Percentiles rank a stretch among this genome's conserved stretches.
Evolutionary conservation across 2,113 vertebrate species (phyloP).

Genomic region (Erythrolamprus reginae): DNA sequence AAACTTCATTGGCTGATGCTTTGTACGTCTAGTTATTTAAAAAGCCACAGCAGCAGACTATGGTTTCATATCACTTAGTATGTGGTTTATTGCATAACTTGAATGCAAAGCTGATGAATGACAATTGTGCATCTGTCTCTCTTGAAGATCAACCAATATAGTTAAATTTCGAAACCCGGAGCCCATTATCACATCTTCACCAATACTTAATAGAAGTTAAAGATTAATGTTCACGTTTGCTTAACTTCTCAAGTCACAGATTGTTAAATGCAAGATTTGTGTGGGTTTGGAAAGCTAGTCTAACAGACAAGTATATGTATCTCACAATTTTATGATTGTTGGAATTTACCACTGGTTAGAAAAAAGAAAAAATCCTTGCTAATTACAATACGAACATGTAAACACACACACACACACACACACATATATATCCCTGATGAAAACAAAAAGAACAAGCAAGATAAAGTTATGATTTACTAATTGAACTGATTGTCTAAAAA

Average conservation of each 20-base stretch:
- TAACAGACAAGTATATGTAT: conserved; percentile 24
- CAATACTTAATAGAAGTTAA: background rate
- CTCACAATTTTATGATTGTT: too few species aligned
- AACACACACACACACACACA: too few species aligned
- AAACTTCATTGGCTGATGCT: background rate
- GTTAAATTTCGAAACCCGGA: background rate
- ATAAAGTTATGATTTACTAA: too few species aligned
- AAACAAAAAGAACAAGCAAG: too few species aligned
- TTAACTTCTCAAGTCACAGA: conserved; percentile 5
- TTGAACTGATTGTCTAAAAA: too few species aligned
- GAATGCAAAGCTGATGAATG: accelerated
- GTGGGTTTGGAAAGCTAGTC: conserved; percentile 11
- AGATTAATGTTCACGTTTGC: conserved; percentile 32
- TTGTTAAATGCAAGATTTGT: conserved; percentile 25
- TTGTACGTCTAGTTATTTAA: background rate
- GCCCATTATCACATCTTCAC: conserved; percentile 1
- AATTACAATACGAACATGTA: too few species aligned
- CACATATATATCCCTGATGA: too few species aligned
- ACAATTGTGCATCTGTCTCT: background rate
- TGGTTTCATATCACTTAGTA: background rate
- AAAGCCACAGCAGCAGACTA: background rate
- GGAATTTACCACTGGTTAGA: too few species aligned
- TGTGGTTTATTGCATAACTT: background rate
- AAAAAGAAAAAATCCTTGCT: too few species aligned
- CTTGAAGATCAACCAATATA: background rate